A percentile compares a stretch with the other conserved stretches of the same genome.
Conservation (phyloP, 2,888 invertebrate genomes). For the Acrocera orbiculus region DNA sequence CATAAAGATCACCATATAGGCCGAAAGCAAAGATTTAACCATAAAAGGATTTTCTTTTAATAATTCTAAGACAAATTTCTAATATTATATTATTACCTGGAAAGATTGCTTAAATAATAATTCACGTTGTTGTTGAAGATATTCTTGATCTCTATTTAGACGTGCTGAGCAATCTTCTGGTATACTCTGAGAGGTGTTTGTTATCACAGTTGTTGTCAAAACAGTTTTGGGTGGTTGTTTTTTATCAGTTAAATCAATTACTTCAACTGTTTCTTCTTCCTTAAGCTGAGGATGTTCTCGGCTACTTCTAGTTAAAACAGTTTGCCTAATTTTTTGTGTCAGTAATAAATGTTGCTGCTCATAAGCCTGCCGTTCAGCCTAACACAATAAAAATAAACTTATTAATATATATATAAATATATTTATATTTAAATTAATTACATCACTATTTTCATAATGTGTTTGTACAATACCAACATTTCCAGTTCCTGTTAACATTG, state of each 20-base stretch:
- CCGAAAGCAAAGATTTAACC: too few species aligned
- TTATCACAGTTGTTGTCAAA: conserved; percentile 34
- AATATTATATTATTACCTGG: conserved; percentile 20
- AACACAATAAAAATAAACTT: conserved; percentile 4
- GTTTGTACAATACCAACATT: conserved; percentile 27
- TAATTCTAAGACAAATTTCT: background rate
- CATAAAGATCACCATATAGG: too few species aligned
- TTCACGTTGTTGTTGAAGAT: conserved; percentile 47
- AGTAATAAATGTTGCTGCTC: conserved; percentile 44
- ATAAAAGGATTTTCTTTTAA: too few species aligned
- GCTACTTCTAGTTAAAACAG: conserved; percentile 58
- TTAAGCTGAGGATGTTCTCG: conserved; percentile 40
- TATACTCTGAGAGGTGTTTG: conserved; percentile 29
- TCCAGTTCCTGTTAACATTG: conserved; percentile 45
- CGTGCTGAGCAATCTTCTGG: conserved; percentile 31
- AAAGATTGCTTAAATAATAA: conserved; percentile 42
- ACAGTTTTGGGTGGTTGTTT: conserved; percentile 35
- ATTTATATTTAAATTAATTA: conserved; percentile 14
- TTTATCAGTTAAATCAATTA: conserved; percentile 61
- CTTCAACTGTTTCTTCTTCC: conserved; percentile 37
- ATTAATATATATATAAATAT: background rate
- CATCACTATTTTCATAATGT: conserved; percentile 32
- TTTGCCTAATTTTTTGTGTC: conserved; percentile 73
- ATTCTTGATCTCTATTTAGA: conserved; percentile 34
- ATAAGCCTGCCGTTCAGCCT: conserved; percentile 38